Conservation (phyloP, 2,888 invertebrate genomes). For the Trichogramma dendrolimi region DNA sequence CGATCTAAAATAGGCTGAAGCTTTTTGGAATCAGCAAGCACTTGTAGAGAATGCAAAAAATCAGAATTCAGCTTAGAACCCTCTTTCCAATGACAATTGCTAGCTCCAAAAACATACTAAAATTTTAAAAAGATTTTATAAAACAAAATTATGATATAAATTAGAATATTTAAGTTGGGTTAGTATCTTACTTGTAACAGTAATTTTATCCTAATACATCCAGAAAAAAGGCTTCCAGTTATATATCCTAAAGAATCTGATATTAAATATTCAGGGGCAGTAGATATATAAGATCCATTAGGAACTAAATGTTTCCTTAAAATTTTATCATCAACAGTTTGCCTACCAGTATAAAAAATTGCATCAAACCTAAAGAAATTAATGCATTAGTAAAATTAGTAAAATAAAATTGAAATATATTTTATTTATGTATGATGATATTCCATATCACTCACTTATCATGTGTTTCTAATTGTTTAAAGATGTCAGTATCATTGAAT, state of each 20-base stretch:
- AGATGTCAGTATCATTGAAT: constrained; percentile 41
- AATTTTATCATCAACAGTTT: constrained; percentile 44
- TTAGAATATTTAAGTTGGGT: constrained; percentile 9
- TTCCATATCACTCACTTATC: constrained; percentile 39
- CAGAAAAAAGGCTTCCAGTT: constrained; percentile 52
- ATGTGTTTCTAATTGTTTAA: constrained; percentile 43
- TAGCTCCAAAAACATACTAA: constrained; percentile 49
- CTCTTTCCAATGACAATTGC: constrained; percentile 44
- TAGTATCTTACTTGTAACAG: constrained; percentile 50
- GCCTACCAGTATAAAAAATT: constrained; percentile 55
- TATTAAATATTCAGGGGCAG: constrained; percentile 52
- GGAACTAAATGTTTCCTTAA: constrained; percentile 46
- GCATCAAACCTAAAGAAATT: constrained; percentile 49
- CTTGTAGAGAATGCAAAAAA: constrained; percentile 48
- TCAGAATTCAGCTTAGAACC: constrained; percentile 43
- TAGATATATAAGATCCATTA: constrained; percentile 54
- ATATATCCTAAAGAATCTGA: constrained; percentile 57
- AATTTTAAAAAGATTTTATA: constrained; percentile 29
- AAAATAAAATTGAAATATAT: constrained; percentile 3
- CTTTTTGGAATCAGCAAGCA: constrained; percentile 56
- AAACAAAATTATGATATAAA: constrained; percentile 16
- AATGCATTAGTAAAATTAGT: constrained; percentile 18
- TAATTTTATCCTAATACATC: constrained; percentile 51
- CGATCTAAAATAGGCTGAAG: constrained; percentile 60
- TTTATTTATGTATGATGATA: constrained; percentile 2